Base-by-base conservation (phyloP, 2,797 vertebrate genomes). In the Luscinia megarhynchos region DNA sequence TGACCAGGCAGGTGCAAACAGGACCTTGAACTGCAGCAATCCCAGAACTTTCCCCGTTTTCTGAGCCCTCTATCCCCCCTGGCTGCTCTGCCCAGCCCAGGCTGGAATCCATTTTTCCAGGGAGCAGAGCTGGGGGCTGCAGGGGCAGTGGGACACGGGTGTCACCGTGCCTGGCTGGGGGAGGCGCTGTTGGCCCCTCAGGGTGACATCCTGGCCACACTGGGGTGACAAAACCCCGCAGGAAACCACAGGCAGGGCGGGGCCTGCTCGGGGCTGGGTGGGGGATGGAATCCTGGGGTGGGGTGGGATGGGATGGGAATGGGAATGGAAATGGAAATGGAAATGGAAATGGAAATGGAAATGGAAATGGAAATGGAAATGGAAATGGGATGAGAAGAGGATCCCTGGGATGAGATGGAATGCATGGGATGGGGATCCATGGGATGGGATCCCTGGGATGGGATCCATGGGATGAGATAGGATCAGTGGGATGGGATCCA, bases 171-270 rank as follows among this genome's bases (percentile, higher is more conserved):
- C 45, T 22, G 45, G 45, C 45, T 22, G 45, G 21, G 45, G 45
- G 45, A 22, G 45, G 45, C 16, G 69, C 43, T 64, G 84, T 50
- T 62, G 87, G 92, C 66, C 76, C 73, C 51, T 6, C 32, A 4
- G 68, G 66, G 53, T 88, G 80, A 91, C 78, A 90, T 64, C 78
- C 87, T 86, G 67, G 43, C 78, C 77, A 32, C 95, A 46, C 3
- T 46, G 3, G 45, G 45, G 45, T 46, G 45, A 46, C 45, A 30
- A 46, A 46, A 46, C 22, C 46, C 46, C 46, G 23, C 97, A 96
- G 96, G 34, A 97, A 96, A 96, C 97, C 96, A 30, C 95, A 92
- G 1, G 9, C 53, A 73, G 95, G 95, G 95, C 73, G 95, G 86
- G 91, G 83, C 3, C 93, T 70, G 24, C 67, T 43, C 61, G 26